Percentiles rank a stretch among this genome's conserved stretches.
These are phyloP conservation scores for Drosophila merina DNA, from an alignment of 2,888 invertebrate species.

Conservation along the genomic window DNA sequence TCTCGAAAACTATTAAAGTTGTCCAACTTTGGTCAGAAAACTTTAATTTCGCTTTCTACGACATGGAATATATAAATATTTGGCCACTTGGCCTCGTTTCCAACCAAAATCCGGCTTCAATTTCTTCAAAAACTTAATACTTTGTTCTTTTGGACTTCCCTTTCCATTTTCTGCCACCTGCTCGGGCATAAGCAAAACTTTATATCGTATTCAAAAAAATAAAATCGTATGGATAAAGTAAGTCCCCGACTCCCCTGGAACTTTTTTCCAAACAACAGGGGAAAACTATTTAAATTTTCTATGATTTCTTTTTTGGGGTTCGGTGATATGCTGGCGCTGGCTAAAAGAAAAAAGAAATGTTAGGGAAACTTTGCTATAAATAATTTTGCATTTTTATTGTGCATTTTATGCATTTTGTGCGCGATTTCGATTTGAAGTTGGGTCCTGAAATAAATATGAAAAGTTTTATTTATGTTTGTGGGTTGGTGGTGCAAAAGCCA, in stretches of 20 bases:
- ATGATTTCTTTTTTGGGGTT: conserved; percentile 42
- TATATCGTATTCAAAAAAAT: conserved; percentile 33
- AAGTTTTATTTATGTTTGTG: conserved; percentile 76
- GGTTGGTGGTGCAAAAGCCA: conserved; percentile 10
- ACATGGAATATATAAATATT: conserved; percentile 42
- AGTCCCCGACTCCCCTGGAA: conserved; percentile 20
- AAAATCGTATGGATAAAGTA: conserved; percentile 41
- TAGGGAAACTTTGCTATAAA: conserved; percentile 68
- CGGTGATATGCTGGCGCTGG: conserved; percentile 47
- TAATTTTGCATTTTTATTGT: conserved; percentile 80
- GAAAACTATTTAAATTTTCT: conserved; percentile 75
- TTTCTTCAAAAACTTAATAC: conserved; percentile 46
- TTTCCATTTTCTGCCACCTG: conserved; percentile 26
- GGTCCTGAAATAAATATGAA: conserved; percentile 76
- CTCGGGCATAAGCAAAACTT: conserved; percentile 25
- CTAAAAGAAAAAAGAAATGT: conserved; percentile 26
- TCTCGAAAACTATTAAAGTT: conserved; percentile 66
- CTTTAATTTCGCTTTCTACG: conserved; percentile 70
- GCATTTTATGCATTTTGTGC: conserved; percentile 73
- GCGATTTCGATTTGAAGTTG: conserved; percentile 72
- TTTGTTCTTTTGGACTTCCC: conserved; percentile 1
- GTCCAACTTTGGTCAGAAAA: conserved; percentile 39
- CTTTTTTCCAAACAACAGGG: conserved; percentile 23
- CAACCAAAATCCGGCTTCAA: conserved; percentile 44
- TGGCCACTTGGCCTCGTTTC: conserved; percentile 27